Evolutionary conservation across 2,888 invertebrate species (phyloP), one percentile per base, ranked within the genome.

Genomic region (Campopleginae sp.): DNA sequence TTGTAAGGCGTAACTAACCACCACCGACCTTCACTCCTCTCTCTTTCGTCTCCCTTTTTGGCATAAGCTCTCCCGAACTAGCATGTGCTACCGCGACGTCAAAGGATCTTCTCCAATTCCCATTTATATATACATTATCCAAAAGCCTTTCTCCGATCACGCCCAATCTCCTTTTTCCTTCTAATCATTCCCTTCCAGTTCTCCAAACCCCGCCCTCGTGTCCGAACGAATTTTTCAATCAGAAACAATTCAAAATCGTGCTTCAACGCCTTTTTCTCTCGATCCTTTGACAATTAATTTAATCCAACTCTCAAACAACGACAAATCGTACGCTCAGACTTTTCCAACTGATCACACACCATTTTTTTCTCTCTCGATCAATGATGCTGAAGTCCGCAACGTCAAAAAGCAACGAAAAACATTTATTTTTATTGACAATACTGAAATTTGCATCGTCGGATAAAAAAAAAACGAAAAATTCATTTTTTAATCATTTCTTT

Each of bases 1-100:
- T 54, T 70, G 58, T 81, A 51, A 82, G 63, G 61, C 76, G n/a
- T n/a, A 82, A 58, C 76, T 72, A 82, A 82, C 82, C 77, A 82
- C 82, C 77, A 65, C 75, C 61, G 72, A 31, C 54, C 66, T 77
- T 66, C 77, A 19, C 70, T 70, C 51, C 19, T 19, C 23, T 14
- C 12, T 14, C 27, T 58, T n/a, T n/a, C 27, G 27, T 58, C 54
- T 58, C 54, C 54, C 54, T 58, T 58, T 27, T 58, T 27, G 42
- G 31, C 75, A 33, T 77, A 66, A 77, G 65, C 66, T 65, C 38
- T 51, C 27, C n/a, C 51, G 66, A 54, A 42, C 42, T 72, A 58
- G 23, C 74, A 23, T 44, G 74, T 74, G 63, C 76, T 38, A 66
- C 66, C 61, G 54, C 66, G 46, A 46, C 61, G 70, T 79, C 78